phyloP scores from a whole-genome alignment of 2,113 vertebrate species.

The Ivindomyrus marchei region DNA sequence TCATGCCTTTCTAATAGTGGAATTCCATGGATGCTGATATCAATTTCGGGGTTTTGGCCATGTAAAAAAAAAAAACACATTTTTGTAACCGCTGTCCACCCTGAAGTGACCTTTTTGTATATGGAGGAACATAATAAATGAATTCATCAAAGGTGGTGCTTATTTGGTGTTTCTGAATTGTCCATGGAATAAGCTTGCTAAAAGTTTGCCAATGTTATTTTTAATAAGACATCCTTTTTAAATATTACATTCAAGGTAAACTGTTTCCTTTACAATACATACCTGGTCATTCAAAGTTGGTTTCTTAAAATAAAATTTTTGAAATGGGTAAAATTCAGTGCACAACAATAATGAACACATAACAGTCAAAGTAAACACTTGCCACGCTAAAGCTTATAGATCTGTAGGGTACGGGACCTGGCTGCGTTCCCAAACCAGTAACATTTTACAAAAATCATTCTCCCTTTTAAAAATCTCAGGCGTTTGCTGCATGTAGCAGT shows the following conservation, averaged over 20 bases:
- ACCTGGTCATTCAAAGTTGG: conserved; percentile 55
- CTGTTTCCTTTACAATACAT: conserved; percentile 61
- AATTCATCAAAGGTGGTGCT: conserved; percentile 23
- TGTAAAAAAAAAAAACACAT: conserved; percentile 48
- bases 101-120: conserved; percentile 34
- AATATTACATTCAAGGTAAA: conserved; percentile 69
- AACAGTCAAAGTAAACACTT: conserved; percentile 57
- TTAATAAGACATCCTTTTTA: conserved; percentile 49
- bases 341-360: conserved; percentile 62
- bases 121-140: conserved; percentile 36
- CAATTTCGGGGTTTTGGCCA: conserved; percentile 38
- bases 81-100: conserved; percentile 39
- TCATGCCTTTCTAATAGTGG: conserved; percentile 62
- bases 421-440: background rate
- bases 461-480: conserved; percentile 55
- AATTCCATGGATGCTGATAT: conserved; percentile 54
- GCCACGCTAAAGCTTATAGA: conserved; percentile 41
- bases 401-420: conserved; percentile 44
- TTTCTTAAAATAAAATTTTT: conserved; percentile 47
- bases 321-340: conserved; percentile 52
- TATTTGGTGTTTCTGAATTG: background rate
- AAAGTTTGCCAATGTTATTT: background rate
- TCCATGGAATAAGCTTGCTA: background rate
- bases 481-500: conserved; percentile 46
- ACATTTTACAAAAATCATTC: conserved; percentile 3